phyloP scores from a whole-genome alignment of 2,797 vertebrate species.

The Columba guinea region DNA sequence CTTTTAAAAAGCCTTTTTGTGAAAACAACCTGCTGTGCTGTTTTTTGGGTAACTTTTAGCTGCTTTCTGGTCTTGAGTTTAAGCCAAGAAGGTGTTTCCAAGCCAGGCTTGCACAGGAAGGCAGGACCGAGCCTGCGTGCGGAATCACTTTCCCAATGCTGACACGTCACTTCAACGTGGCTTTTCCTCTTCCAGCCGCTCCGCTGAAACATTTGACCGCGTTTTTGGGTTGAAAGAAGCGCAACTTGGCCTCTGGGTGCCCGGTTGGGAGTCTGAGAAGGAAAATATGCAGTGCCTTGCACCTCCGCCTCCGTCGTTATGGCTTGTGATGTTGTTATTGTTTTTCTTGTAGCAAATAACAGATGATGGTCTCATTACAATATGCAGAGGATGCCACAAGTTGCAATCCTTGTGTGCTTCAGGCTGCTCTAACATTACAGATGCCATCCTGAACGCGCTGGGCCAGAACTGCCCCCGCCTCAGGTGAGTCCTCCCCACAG shows the following conservation, averaged over 20 bases:
- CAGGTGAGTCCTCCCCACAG: slow-evolving; percentile 77
- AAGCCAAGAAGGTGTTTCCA: neutral
- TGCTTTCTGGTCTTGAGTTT: neutral
- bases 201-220: accelerated
- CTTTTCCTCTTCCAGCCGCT: neutral
- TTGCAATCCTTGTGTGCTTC: slow-evolving; percentile 96
- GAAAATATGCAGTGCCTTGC: neutral
- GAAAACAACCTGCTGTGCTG: neutral
- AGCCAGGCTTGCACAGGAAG: neutral
- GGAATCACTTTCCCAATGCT: neutral
- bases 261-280: neutral
- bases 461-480: slow-evolving; percentile 97
- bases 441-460: slow-evolving; percentile 94
- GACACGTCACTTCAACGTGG: neutral
- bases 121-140: neutral
- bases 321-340: neutral
- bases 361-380: slow-evolving; percentile 97
- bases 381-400: slow-evolving; percentile 96
- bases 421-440: slow-evolving; percentile 97
- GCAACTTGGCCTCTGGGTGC: neutral
- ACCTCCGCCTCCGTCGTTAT: neutral
- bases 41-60: neutral
- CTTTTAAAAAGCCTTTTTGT: neutral
- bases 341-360: slow-evolving; percentile 91
- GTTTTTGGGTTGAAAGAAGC: neutral